Base-by-base conservation (phyloP, 2,113 vertebrate species). In the Camelus bactrianus region DNA sequence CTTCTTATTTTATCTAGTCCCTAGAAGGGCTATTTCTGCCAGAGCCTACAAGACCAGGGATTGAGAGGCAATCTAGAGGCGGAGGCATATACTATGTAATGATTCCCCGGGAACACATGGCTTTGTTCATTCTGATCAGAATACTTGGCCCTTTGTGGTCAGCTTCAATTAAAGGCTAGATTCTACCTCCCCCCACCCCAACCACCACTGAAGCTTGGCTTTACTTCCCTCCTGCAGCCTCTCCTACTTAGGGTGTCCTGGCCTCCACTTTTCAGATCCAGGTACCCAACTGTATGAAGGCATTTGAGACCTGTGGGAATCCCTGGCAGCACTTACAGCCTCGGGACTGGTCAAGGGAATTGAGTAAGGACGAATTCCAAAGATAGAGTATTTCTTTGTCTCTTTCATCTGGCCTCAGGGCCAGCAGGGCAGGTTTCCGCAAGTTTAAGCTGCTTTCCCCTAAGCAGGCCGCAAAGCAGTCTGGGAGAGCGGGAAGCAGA, bases 361-460 rank as follows among this genome's bases (percentile, higher is more conserved):
- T 54, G 32, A 94, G 46, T 38, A 75, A 52, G n/a, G 73, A 95
- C 60, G 10, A 87, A 90, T 77, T 92, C 92, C 84, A 50, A 60
- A 96, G 70, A 93, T 65, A 77, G 84, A 73, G 91, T 67, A 48
- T 70, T 91, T 84, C 90, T 97, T 96, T 94, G 86, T 96, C 83
- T 80, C 83, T 94, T 91, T 95, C 42, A 64, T 96, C 64, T 89
- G 87, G 93, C 91, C 73, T 87, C 30, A 3, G 46, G 73, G 89
- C 93, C 84, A 79, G 76, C 86, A 58, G 76, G 89, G 86, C 93
- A 96, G 95, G 97, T 97, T 96, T 95, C 89, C 94, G 96, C 97
- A 93, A 80, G 96, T 96, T 96, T 95, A 83, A 96, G 73, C 84
- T 62, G 93, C 84, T 97, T 90, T 95, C 64, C 77, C 64, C 52